Conservation (phyloP, 1,140 invertebrate genomes). For the Orchestia grillus region DNA sequence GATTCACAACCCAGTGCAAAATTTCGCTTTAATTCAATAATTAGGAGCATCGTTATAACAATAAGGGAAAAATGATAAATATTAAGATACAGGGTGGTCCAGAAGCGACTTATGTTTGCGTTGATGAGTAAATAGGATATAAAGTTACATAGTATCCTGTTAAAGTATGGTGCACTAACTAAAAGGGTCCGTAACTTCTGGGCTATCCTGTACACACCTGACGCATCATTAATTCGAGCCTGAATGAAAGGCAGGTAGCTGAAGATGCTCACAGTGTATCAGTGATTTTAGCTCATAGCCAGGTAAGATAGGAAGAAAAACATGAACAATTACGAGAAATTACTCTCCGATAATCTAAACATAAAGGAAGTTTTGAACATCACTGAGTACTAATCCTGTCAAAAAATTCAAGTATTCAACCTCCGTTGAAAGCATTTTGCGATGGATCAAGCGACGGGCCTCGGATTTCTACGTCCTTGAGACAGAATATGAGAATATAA, state of each 20-base stretch:
- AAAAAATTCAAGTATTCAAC: not conserved
- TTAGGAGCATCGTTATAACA: no score
- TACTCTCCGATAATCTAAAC: not conserved
- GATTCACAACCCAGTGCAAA: not conserved
- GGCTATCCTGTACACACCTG: not conserved
- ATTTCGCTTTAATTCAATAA: no score
- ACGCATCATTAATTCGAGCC: not conserved
- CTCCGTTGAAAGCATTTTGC: not conserved
- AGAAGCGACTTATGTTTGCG: no score
- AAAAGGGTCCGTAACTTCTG: no score
- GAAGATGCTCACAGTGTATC: not conserved
- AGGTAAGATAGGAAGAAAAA: not conserved
- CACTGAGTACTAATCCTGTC: not conserved
- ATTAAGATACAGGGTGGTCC: no score
- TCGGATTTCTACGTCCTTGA: not conserved
- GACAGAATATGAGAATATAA: not conserved
- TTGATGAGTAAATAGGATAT: no score
- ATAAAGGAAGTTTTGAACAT: not conserved
- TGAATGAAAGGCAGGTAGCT: not conserved
- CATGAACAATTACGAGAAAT: not conserved
- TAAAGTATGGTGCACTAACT: no score
- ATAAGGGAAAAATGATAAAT: no score
- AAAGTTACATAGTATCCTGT: no score
- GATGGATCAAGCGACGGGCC: not conserved
- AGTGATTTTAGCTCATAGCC: not conserved